Conservation (phyloP, 1,140 invertebrate genomes). For the Hylaeus anthracinus region DNA sequence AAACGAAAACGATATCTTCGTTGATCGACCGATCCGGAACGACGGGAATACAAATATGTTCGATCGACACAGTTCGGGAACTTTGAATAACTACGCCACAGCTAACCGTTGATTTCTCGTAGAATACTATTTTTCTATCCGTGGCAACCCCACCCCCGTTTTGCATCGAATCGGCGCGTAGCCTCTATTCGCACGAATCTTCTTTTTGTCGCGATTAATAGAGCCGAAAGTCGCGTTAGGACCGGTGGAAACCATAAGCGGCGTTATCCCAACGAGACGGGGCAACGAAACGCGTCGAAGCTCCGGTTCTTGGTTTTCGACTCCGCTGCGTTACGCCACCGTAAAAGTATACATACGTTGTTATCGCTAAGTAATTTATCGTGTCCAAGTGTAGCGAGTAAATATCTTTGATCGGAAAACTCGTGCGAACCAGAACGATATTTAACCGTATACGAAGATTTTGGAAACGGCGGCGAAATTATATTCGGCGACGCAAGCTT, state of each 20-base stretch:
- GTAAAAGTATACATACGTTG: background rate
- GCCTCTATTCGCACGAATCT: background rate
- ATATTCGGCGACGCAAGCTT: background rate
- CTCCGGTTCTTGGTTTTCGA: too few relatives aligned
- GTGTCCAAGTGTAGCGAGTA: background rate
- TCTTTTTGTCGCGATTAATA: background rate
- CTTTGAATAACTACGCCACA: background rate
- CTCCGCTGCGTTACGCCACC: background rate
- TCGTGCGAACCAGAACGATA: background rate
- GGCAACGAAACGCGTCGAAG: too few relatives aligned
- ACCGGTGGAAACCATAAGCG: too few relatives aligned
- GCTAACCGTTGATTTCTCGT: background rate
- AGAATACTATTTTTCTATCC: background rate
- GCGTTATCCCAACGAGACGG: too few relatives aligned
- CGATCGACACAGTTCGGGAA: conserved; percentile 1
- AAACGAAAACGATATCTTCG: background rate
- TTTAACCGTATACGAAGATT: background rate
- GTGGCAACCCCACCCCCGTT: background rate
- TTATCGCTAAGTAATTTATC: conserved; percentile 4
- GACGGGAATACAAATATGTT: conserved; percentile 5
- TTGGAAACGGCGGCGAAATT: too few relatives aligned
- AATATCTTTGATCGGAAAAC: background rate
- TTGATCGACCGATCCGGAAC: background rate
- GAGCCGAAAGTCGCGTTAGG: background rate
- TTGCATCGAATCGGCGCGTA: background rate